A percentile compares a stretch with the other conserved stretches of the same genome.
Evolutionary conservation across 2,888 invertebrate species (phyloP).

Genomic region (Drosophila kokeensis): DNA sequence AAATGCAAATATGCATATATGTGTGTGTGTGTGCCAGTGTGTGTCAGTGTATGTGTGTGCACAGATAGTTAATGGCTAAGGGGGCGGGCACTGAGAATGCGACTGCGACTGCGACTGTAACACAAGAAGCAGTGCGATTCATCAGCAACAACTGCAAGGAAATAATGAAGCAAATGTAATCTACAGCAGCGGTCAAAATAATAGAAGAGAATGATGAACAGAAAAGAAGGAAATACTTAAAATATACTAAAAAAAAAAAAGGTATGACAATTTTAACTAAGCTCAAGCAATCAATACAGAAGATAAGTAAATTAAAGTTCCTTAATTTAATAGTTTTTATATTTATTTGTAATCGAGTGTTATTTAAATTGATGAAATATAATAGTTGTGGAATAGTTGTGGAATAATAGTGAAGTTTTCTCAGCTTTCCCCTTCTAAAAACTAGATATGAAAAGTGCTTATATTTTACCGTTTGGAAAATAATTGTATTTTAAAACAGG

Average conservation of each 20-base stretch:
- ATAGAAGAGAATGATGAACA: not conserved
- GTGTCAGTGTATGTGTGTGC: not conserved
- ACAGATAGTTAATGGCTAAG: constrained; percentile 1
- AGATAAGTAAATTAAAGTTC: not conserved
- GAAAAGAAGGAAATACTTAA: not conserved
- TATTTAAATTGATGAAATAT: not conserved
- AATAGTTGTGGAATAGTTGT: not conserved
- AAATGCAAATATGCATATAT: not conserved
- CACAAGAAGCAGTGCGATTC: constrained; percentile 1
- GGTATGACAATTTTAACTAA: not conserved
- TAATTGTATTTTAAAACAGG: not conserved
- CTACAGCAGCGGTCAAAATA: not conserved
- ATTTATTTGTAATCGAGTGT: not conserved
- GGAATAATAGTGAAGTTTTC: not conserved
- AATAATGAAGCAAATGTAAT: not conserved
- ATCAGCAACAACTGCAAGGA: constrained; percentile 6
- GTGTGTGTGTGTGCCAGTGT: not conserved
- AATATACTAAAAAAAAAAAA: not conserved
- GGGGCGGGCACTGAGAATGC: constrained; percentile 6
- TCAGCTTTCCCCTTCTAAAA: not conserved
- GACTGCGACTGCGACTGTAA: not conserved
- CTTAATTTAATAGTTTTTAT: not conserved
- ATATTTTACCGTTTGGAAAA: not conserved
- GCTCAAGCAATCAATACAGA: not conserved
- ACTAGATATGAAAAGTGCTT: not conserved